Conservation (phyloP, 2,113 vertebrate genomes). For the Callorhinus ursinus region DNA sequence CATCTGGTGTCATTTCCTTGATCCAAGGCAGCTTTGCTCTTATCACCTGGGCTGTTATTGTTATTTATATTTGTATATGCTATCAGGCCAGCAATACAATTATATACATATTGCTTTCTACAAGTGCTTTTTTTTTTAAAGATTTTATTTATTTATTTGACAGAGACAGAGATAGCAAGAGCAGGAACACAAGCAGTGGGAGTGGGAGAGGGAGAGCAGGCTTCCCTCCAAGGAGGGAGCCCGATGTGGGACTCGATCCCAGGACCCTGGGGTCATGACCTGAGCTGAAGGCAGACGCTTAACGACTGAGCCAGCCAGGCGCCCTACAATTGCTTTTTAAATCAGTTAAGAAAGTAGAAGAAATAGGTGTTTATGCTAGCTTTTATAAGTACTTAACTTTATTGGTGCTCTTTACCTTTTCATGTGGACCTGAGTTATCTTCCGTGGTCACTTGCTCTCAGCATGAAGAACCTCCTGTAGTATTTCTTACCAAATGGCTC, state of each 20-base stretch:
- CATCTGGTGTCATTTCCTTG: background rate
- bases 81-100: background rate
- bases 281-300: too few relatives aligned
- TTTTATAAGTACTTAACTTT: background rate
- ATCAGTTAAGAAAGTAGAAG: background rate
- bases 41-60: background rate
- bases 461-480: background rate
- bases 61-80: background rate
- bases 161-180: too few relatives aligned
- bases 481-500: background rate
- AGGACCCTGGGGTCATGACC: too few relatives aligned
- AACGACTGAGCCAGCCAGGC: too few relatives aligned
- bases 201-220: too few relatives aligned
- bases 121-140: background rate
- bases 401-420: background rate
- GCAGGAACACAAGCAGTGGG: too few relatives aligned
- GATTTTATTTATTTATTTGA: too few relatives aligned
- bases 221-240: too few relatives aligned
- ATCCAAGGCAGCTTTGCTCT: background rate
- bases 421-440: background rate
- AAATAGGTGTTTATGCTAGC: background rate
- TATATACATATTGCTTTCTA: background rate
- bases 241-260: too few relatives aligned
- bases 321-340: background rate
- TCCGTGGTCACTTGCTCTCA: background rate